Base-by-base conservation (phyloP, 37 sponge, comb jelly and placozoan species). In the Crambe crambe region DNA sequence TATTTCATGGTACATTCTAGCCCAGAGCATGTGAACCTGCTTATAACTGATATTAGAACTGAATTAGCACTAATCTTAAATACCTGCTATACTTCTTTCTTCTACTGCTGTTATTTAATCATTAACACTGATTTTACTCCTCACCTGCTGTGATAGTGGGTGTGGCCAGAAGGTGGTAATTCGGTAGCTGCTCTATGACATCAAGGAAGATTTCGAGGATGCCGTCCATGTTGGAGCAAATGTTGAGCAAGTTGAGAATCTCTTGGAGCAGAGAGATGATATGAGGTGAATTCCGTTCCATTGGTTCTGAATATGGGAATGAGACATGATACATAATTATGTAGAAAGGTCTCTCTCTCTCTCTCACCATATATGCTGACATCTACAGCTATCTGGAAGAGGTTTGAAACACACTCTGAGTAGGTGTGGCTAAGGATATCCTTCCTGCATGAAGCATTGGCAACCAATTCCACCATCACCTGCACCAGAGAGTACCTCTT, bases 221-320 rank as follows among this genome's bases (percentile, higher is more conserved):
- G 23, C 62, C 63, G 35, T 69, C 27, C 6, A 79, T 42, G 22
- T 86, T 84, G 12, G 78, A 65, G 42, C 89, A 80, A 66, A 62
- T 79, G 74, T 91, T 95, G 41, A 95, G 81, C 32, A 95, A 67
- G 58, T 86, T 95, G n/a, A 95, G 57, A 10, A 89, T 37, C 10
- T 89, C 92, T 69, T 83, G 77, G 35, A 91, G 10, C 23, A 87
- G 68, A 0, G 38, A 35, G 6, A 87, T 70, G 12, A 87, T 36
- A 36, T 84, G 63, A 22, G 67, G 41, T 1, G 62, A 56, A 20
- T 37, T 41, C 2, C 39, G 30, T 2, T 80, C 82, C 56, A 25
- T 12, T 3, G 71, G 72, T 29, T 87, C 87, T 87, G 51, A 37
- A 37, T 23, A 29, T 43, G 73, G n/a, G 73, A 30, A 42, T 41